Percentiles rank a stretch among this genome's conserved stretches.
phyloP scores from a whole-genome alignment of 2,888 invertebrate genomes.

The Phengaris alcon region DNA sequence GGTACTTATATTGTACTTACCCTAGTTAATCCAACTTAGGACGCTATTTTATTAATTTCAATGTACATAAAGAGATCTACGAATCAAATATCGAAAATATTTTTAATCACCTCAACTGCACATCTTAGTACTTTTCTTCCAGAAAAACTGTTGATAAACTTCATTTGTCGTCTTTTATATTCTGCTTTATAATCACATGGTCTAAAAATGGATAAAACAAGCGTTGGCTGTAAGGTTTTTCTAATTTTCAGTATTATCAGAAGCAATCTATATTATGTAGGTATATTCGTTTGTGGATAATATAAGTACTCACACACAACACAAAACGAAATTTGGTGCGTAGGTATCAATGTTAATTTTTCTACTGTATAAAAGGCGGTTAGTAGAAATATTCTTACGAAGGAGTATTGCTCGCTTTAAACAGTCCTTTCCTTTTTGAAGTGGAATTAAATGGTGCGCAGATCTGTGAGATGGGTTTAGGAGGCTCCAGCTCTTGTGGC shows the following conservation, averaged over 20 bases:
- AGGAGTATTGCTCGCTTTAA: slow-evolving; percentile 51
- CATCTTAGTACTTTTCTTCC: slow-evolving; percentile 62
- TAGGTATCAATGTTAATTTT: not conserved
- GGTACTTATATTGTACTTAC: not conserved
- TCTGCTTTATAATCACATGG: slow-evolving; percentile 66
- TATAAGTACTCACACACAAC: too few relatives aligned
- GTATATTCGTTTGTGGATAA: too few relatives aligned
- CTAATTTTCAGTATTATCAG: not conserved
- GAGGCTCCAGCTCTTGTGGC: slow-evolving; percentile 46
- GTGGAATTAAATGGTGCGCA: slow-evolving; percentile 71
- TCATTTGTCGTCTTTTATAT: slow-evolving; percentile 60
- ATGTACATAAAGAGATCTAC: not conserved
- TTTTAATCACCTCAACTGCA: slow-evolving; percentile 57
- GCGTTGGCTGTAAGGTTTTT: not conserved
- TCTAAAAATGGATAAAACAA: slow-evolving; percentile 43
- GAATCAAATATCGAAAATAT: not conserved
- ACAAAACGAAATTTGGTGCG: too few relatives aligned
- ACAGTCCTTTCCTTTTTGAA: slow-evolving; percentile 58
- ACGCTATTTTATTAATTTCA: too few relatives aligned
- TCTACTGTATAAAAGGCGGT: not conserved
- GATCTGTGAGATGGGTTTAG: slow-evolving; percentile 48
- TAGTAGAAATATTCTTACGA: slow-evolving; percentile 52
- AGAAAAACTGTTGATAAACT: slow-evolving; percentile 66
- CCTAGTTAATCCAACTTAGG: too few relatives aligned
- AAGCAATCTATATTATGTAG: not conserved